Percentiles rank a stretch among this genome's conserved stretches.
phyloP scores from a whole-genome alignment of 2,797 vertebrate genomes.

The Myotis pilosus region DNA sequence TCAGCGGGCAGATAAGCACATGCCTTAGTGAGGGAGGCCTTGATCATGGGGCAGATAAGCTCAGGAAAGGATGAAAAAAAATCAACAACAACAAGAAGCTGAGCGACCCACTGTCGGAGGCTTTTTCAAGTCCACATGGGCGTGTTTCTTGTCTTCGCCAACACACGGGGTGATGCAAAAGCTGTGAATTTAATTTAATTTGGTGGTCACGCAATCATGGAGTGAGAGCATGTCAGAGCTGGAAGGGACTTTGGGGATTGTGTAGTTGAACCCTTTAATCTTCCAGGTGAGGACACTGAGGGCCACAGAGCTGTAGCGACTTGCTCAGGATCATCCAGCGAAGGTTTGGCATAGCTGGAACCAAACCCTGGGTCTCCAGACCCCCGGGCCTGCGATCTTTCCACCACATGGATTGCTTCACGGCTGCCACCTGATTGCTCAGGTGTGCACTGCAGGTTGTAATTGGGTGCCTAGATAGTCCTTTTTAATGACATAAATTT shows the following conservation, averaged over 20 bases:
- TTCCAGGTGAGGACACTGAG: constrained; percentile 62
- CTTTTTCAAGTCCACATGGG: constrained; percentile 62
- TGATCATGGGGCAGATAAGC: constrained; percentile 73
- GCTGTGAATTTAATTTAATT: constrained; percentile 58
- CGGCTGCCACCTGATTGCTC: not conserved
- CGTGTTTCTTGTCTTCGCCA: constrained; percentile 44
- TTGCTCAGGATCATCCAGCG: not conserved
- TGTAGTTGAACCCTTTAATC: constrained; percentile 59
- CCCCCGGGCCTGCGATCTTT: not conserved
- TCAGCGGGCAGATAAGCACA: constrained; percentile 73
- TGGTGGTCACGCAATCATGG: constrained; percentile 71
- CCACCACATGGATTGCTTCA: not conserved
- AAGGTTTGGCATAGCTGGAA: not conserved
- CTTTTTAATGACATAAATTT: no score
- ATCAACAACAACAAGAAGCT: not conserved
- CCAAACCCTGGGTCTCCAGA: not conserved
- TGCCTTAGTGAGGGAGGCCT: constrained; percentile 62
- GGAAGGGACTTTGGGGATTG: constrained; percentile 64
- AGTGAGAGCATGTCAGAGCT: constrained; percentile 59
- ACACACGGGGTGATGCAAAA: constrained; percentile 57
- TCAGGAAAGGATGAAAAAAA: constrained; percentile 40
- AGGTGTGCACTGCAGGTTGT: not conserved
- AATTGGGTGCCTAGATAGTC: no score
- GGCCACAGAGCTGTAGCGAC: constrained; percentile 34
- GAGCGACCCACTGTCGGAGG: constrained; percentile 38